Evolutionary conservation across 2,113 vertebrate genomes (phyloP).

Genomic region (Onychorhynchus coronatus): DNA sequence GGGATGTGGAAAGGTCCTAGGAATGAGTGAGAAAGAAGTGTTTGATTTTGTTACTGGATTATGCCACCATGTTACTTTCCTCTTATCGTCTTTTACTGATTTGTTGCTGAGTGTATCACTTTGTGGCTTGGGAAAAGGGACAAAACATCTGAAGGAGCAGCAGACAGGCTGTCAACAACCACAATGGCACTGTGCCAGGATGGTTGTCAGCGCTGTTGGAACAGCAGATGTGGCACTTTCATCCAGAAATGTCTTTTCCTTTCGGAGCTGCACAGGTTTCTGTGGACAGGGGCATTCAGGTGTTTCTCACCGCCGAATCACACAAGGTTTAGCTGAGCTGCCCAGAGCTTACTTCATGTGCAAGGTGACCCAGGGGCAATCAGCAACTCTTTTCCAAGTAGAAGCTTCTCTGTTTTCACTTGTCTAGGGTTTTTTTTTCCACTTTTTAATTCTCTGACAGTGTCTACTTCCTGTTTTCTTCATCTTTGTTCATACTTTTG

Average conservation of each 20-base stretch:
- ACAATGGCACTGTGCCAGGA: neutral
- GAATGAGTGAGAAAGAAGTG: neutral
- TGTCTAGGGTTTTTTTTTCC: fast-evolving
- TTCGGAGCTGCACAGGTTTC: neutral
- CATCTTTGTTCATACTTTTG: neutral
- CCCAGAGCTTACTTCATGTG: neutral
- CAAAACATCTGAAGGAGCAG: neutral
- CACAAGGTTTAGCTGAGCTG: neutral
- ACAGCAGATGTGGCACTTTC: neutral
- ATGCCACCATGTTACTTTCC: neutral
- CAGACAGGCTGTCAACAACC: neutral
- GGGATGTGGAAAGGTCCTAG: neutral
- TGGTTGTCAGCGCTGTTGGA: neutral
- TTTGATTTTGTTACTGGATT: neutral
- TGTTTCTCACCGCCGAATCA: fast-evolving
- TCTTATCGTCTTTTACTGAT: neutral
- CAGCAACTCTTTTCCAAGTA: neutral
- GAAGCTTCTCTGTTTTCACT: neutral
- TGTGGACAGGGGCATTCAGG: neutral
- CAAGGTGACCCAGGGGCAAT: neutral
- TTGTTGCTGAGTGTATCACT: neutral
- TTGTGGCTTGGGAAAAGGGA: neutral
- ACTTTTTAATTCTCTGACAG: neutral
- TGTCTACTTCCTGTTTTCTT: neutral
- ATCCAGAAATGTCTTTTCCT: neutral